phyloP scores from a whole-genome alignment of 1,140 invertebrate genomes.

The Rhynchophorus ferrugineus region DNA sequence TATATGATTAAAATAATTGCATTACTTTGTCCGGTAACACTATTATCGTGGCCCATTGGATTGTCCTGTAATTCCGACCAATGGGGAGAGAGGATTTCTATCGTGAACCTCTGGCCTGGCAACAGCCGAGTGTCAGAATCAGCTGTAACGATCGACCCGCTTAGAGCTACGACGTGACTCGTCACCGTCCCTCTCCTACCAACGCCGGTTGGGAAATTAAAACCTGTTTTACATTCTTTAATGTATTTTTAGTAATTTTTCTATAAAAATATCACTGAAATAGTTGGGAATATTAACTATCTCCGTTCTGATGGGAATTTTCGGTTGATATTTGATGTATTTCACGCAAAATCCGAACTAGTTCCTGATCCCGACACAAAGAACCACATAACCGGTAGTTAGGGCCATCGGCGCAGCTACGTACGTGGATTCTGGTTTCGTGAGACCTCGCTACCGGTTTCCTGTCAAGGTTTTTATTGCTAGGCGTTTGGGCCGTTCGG shows the following conservation, averaged over 20 bases:
- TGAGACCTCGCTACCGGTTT: slow-evolving; percentile 10
- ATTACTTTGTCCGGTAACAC: background rate
- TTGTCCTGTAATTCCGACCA: slow-evolving; percentile 21
- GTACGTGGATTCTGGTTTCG: slow-evolving; percentile 11
- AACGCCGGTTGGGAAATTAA: slow-evolving; percentile 6
- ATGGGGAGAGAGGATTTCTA: slow-evolving; percentile 26
- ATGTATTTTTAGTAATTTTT: background rate
- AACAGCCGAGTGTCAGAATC: slow-evolving; percentile 39
- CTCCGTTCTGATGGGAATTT: too few relatives aligned
- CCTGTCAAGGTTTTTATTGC: slow-evolving; percentile 2
- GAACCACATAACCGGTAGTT: slow-evolving; percentile 23
- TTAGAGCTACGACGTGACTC: slow-evolving; percentile 17
- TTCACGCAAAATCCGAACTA: slow-evolving; percentile 11
- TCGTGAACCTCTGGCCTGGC: slow-evolving; percentile 34
- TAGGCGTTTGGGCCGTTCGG: background rate
- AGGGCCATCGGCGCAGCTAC: slow-evolving; percentile 7
- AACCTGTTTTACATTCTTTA: slow-evolving; percentile 5
- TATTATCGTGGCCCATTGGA: slow-evolving; percentile 1
- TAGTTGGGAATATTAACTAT: too few relatives aligned
- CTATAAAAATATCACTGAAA: background rate
- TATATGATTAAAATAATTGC: background rate
- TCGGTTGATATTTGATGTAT: too few relatives aligned
- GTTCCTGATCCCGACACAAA: slow-evolving; percentile 23
- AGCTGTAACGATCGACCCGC: slow-evolving; percentile 37
- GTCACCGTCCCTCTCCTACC: slow-evolving; percentile 8